These are phyloP conservation scores for Lathronympha strigana DNA, from an alignment of 2,888 invertebrate genomes.

Conservation along the genomic window DNA sequence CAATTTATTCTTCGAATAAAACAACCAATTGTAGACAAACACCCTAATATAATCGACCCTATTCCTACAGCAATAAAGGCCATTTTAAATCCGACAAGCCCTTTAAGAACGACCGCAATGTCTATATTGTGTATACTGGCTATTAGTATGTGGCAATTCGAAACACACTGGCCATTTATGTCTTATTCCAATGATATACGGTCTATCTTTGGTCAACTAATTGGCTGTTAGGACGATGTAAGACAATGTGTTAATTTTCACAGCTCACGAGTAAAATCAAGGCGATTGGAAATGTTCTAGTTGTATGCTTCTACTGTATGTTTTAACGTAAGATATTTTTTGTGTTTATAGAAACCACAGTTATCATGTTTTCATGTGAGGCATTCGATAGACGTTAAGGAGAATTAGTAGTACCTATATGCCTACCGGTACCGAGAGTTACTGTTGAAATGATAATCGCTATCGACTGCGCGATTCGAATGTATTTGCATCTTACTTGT, in stretches of 20 bases:
- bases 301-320: conserved; percentile 43
- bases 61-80: background rate
- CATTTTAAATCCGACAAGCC: background rate
- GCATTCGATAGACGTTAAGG: no score
- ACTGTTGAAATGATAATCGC: no score
- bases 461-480: no score
- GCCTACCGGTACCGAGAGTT: no score
- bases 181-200: background rate
- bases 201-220: background rate
- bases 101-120: background rate
- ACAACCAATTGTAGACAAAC: background rate
- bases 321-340: background rate
- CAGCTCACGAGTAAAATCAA: conserved; percentile 59
- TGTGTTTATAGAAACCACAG: background rate
- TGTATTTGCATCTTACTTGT: no score
- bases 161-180: background rate
- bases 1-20: conserved; percentile 3
- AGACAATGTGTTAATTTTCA: conserved; percentile 62
- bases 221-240: background rate
- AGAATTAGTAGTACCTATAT: no score
- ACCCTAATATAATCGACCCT: background rate
- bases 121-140: background rate
- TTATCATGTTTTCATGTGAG: no score
- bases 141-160: conserved; percentile 9
- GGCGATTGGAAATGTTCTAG: conserved; percentile 53